phyloP scores from a whole-genome alignment of 2,888 invertebrate genomes.

The Chloromyia formosa region DNA sequence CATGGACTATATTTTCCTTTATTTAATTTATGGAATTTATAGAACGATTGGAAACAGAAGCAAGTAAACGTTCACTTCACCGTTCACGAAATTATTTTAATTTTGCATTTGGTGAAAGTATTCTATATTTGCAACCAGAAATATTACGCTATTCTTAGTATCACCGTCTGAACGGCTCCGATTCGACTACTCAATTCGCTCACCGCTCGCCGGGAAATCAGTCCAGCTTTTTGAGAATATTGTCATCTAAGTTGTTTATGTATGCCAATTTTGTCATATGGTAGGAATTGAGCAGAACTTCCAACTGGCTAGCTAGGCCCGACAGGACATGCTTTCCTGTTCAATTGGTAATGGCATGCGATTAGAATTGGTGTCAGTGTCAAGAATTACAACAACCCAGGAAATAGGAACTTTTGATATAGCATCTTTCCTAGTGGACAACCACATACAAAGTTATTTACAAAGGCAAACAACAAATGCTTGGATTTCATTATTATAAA shows the following conservation, averaged over 20 bases:
- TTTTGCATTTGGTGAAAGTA: neutral
- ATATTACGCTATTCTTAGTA: slow-evolving; percentile 38
- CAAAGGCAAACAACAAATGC: too few species aligned
- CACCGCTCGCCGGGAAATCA: slow-evolving; percentile 16
- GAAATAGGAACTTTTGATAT: too few species aligned
- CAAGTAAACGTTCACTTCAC: neutral
- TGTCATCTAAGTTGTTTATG: too few species aligned
- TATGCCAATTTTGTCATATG: slow-evolving; percentile 1
- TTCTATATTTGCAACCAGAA: neutral
- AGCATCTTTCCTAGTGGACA: too few species aligned
- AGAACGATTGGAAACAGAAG: neutral
- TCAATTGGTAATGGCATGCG: too few species aligned
- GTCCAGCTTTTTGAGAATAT: neutral
- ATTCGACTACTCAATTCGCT: slow-evolving; percentile 29
- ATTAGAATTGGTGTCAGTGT: too few species aligned
- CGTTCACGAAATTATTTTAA: neutral
- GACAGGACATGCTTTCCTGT: too few species aligned
- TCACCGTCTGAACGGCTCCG: slow-evolving; percentile 35
- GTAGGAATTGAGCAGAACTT: neutral
- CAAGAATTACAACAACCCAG: too few species aligned
- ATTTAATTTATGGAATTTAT: neutral
- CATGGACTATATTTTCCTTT: neutral
- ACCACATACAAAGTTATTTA: too few species aligned
- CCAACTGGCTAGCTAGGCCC: too few species aligned
- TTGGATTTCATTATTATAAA: too few species aligned